phyloP scores from a whole-genome alignment of 2,113 vertebrate genomes.

The Gasterosteus nipponicus region DNA sequence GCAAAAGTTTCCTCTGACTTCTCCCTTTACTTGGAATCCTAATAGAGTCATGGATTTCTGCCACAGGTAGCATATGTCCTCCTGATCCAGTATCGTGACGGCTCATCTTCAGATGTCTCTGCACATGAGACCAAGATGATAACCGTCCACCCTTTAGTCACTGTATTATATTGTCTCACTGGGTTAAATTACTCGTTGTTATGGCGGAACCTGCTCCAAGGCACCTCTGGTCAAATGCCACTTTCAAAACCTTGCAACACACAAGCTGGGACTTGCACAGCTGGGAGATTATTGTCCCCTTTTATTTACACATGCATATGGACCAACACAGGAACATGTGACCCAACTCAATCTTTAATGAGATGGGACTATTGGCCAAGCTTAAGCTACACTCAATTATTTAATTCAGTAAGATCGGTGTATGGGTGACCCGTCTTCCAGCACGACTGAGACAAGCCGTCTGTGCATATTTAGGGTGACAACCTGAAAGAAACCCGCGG shows the following conservation, averaged over 20 bases:
- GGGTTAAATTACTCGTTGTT: neutral
- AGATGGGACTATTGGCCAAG: neutral
- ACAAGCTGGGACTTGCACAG: neutral
- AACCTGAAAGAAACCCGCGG: neutral
- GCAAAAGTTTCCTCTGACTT: neutral
- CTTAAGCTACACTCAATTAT: neutral
- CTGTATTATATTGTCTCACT: neutral
- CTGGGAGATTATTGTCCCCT: neutral
- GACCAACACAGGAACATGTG: neutral
- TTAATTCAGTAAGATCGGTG: neutral
- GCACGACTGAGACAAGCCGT: rapidly evolving
- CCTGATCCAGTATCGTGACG: neutral
- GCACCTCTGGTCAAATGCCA: neutral
- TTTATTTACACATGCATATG: neutral
- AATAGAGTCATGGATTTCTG: neutral
- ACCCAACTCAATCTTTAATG: neutral
- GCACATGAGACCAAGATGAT: neutral
- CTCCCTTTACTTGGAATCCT: neutral
- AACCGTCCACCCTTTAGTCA: neutral
- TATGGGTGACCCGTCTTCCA: neutral
- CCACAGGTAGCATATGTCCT: neutral
- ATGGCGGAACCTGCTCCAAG: neutral
- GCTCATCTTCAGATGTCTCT: neutral
- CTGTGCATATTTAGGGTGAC: neutral
- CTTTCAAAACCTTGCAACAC: neutral